Base-by-base conservation (phyloP, 2,888 invertebrate genomes). In the Trachelus troglodyta region DNA sequence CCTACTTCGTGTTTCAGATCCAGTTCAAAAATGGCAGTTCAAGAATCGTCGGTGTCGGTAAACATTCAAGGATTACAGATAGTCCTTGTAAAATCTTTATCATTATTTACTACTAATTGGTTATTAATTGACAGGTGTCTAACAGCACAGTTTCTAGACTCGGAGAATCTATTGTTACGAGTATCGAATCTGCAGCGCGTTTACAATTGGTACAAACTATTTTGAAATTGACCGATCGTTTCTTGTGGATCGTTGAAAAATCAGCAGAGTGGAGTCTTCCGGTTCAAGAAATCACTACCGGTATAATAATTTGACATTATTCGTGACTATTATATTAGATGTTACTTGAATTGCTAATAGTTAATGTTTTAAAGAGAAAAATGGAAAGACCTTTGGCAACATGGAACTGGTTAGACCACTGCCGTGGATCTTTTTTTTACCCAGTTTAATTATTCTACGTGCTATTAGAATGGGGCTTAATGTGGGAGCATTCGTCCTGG, bases 221-320 rank as follows among this genome's bases (percentile, higher is more conserved):
- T 40, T 87, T 94, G 40, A 90, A 92, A 79, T 86, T 92, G 35
- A 73, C 92, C 6, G 94, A 94, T 84, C 92, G 92, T 12, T 90
- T 91, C 35, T 89, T 94, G 1, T 93, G 93, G 93, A 90, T 93
- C 23, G 85, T 94, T 0, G 94, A 94, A 86, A 94, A 94, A 83
- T 92, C 93, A 37, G 92, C 93, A 0, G 91, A 93, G 78, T 94
- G 94, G 94, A 93, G 94, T 12, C 92, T 94, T 37, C 94, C 94
- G 0, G 11, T 69, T n/a, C 81, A 85, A 11, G 87, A 87, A 79
- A 73, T 83, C 2, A 31, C 73, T 3, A 35, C 76, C 68, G 86
- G 85, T 85, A 77, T 34, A 74, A 30, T 6, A 30, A 11, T 68
- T 68, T 31, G 15, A 68, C 9, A 33, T 31, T 15, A 69, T 23